Conservation (phyloP, 2,888 invertebrate genomes). For the Monopis laevigella region DNA sequence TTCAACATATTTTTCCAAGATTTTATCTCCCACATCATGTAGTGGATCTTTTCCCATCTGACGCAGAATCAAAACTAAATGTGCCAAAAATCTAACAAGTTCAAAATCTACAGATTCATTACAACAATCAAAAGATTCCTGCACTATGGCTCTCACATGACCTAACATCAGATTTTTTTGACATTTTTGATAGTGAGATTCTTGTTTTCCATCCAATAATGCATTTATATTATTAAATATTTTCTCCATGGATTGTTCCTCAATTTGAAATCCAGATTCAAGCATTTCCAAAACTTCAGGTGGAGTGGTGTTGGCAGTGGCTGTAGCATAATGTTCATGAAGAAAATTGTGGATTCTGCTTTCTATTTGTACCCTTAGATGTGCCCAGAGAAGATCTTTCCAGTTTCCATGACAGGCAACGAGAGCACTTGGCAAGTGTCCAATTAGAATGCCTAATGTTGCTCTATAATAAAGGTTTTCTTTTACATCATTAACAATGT, state of each 20-base stretch:
- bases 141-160: constrained; percentile 77
- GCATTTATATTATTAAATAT: constrained; percentile 53
- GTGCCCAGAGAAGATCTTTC: constrained; percentile 93
- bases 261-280: constrained; percentile 41
- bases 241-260: constrained; percentile 49
- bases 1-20: constrained; percentile 78
- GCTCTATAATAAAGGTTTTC: constrained; percentile 70
- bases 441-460: constrained; percentile 82
- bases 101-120: constrained; percentile 58
- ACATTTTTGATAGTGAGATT: constrained; percentile 76
- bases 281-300: constrained; percentile 47
- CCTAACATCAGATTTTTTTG: constrained; percentile 89
- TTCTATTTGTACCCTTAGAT: constrained; percentile 83
- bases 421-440: constrained; percentile 81
- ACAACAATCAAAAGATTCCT: constrained; percentile 74
- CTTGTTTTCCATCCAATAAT: constrained; percentile 64
- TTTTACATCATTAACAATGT: constrained; percentile 64
- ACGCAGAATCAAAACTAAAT: constrained; percentile 84
- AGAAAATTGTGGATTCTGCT: constrained; percentile 78
- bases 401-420: constrained; percentile 80
- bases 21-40: constrained; percentile 76
- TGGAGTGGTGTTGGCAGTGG: constrained; percentile 49
- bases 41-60: constrained; percentile 78
- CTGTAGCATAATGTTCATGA: constrained; percentile 54
- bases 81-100: constrained; percentile 83